Conservation (phyloP, 2,888 invertebrate genomes). For the Petrolisthes cinctipes region DNA sequence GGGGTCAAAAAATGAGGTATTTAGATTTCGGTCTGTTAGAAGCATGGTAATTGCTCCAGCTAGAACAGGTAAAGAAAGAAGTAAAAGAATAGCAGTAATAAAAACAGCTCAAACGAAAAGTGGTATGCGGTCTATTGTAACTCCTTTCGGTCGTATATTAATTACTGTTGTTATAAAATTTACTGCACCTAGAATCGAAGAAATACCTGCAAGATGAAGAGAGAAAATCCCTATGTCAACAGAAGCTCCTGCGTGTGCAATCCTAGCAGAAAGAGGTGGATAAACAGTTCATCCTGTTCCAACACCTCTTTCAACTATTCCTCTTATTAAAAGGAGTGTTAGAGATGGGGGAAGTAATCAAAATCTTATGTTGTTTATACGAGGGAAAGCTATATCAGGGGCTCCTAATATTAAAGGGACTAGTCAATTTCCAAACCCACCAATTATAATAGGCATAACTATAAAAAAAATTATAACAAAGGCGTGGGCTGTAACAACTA, state of each 20-base stretch:
- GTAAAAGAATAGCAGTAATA: constrained; percentile 77
- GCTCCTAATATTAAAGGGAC: constrained; percentile 83
- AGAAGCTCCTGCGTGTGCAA: constrained; percentile 78
- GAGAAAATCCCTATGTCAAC: constrained; percentile 85
- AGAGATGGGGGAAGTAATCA: too few relatives aligned
- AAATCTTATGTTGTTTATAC: too few relatives aligned
- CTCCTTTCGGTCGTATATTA: too few relatives aligned
- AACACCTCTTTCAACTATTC: too few relatives aligned
- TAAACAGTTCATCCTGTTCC: constrained; percentile 86
- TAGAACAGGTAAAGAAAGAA: constrained; percentile 81
- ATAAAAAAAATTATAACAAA: constrained; percentile 84
- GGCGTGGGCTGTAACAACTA: constrained; percentile 83
- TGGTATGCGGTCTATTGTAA: too few relatives aligned
- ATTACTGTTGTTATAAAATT: too few relatives aligned
- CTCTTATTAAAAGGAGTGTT: too few relatives aligned
- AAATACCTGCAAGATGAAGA: constrained; percentile 80
- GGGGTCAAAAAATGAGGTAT: constrained; percentile 86
- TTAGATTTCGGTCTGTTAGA: constrained; percentile 83
- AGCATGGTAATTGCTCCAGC: constrained; percentile 86
- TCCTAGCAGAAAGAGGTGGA: constrained; percentile 77
- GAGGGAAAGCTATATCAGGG: too few relatives aligned
- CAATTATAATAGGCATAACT: constrained; percentile 77
- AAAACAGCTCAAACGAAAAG: too few relatives aligned
- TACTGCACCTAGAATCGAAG: constrained; percentile 81
- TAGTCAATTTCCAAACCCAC: constrained; percentile 87